These are phyloP conservation scores for Zingel zingel DNA, from an alignment of 2,113 vertebrate genomes.

Conservation along the genomic window DNA sequence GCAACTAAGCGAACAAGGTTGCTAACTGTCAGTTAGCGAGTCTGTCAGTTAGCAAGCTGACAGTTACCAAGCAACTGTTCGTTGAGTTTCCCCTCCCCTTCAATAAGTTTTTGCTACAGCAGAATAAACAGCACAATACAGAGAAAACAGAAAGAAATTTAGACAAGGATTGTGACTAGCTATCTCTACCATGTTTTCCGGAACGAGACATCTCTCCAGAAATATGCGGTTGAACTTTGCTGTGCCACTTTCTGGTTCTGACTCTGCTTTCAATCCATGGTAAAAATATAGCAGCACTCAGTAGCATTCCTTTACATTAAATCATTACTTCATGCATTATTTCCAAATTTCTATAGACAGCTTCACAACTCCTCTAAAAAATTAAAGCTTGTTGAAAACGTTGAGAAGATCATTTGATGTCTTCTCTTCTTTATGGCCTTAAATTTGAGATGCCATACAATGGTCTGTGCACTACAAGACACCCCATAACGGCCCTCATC, in stretches of 20 bases:
- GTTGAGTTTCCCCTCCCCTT: too few species aligned
- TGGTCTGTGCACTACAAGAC: slow-evolving; percentile 65
- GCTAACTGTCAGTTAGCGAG: background rate
- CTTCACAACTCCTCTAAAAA: slow-evolving; percentile 25
- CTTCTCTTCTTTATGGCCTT: slow-evolving; percentile 42
- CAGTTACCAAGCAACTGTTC: too few species aligned
- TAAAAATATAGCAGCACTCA: background rate
- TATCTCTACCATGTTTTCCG: background rate
- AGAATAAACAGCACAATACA: background rate
- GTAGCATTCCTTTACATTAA: background rate
- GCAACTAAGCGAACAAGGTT: background rate
- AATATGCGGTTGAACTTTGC: background rate
- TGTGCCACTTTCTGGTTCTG: background rate
- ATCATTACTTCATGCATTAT: slow-evolving; percentile 9
- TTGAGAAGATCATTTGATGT: slow-evolving; percentile 31
- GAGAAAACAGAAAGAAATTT: background rate
- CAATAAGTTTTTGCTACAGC: background rate
- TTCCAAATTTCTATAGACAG: background rate
- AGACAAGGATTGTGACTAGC: background rate
- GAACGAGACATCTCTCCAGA: background rate
- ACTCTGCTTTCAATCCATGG: background rate
- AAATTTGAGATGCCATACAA: slow-evolving; percentile 66
- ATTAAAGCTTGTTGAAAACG: slow-evolving; percentile 29
- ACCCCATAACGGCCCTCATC: slow-evolving; percentile 64
- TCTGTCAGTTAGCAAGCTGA: too few species aligned